A percentile compares a stretch with the other conserved stretches of the same genome.
Evolutionary conservation across 37 sponge, comb jelly and placozoan genomes (phyloP).

Genomic region (Tethya wilhelma): DNA sequence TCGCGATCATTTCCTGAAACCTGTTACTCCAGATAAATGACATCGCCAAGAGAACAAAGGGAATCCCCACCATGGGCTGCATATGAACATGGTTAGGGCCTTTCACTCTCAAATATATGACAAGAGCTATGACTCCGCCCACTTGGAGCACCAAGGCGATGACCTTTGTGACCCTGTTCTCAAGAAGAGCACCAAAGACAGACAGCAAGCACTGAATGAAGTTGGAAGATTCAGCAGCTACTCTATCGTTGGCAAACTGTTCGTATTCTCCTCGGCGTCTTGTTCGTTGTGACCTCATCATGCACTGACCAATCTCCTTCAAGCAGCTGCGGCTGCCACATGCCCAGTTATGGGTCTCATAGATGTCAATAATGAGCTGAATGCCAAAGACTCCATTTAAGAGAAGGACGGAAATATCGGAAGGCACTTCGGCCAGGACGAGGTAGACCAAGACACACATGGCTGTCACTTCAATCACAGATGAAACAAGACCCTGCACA

Average conservation of each 20-base stretch:
- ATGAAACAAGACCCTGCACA: conserved; percentile 37
- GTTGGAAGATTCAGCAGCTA: too few relatives aligned
- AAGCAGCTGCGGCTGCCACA: not conserved
- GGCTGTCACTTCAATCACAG: conserved; percentile 45
- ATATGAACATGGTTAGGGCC: not conserved
- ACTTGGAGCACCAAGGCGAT: conserved; percentile 39
- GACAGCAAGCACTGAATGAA: too few relatives aligned
- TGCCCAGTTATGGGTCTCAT: not conserved
- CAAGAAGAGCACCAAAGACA: not conserved
- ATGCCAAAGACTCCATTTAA: conserved; percentile 47
- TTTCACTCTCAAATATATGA: not conserved
- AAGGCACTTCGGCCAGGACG: conserved; percentile 40
- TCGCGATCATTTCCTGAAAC: conserved; percentile 22
- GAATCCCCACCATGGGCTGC: conserved; percentile 9
- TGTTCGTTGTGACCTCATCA: too few relatives aligned
- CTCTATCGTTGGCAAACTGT: too few relatives aligned
- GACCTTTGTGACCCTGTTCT: conserved; percentile 27
- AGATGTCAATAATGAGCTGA: conserved; percentile 34
- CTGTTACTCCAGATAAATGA: conserved; percentile 40
- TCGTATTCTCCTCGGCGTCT: too few relatives aligned
- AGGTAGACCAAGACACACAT: conserved; percentile 48
- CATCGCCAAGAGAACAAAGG: conserved; percentile 12
- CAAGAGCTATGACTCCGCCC: not conserved
- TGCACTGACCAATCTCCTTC: too few relatives aligned
- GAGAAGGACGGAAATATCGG: conserved; percentile 39